These are phyloP conservation scores for Microplitis manilae DNA, from an alignment of 2,888 invertebrate species.

Conservation along the genomic window DNA sequence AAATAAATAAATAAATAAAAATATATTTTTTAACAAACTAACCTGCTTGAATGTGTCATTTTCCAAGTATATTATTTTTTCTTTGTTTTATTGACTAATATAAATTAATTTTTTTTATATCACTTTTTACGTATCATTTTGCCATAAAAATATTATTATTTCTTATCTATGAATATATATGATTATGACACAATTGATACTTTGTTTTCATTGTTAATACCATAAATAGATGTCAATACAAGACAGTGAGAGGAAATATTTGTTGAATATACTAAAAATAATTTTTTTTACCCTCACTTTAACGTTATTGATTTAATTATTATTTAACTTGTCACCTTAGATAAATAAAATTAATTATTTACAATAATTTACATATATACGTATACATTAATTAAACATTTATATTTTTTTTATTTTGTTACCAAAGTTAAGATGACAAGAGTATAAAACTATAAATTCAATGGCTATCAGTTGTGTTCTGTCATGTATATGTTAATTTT, in stretches of 20 bases:
- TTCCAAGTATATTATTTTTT: neutral
- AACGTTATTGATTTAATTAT: neutral
- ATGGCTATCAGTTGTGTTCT: neutral
- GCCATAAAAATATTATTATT: neutral
- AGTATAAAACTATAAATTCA: neutral
- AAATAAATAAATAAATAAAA: neutral
- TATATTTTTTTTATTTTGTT: neutral
- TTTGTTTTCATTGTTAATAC: neutral
- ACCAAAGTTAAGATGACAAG: neutral
- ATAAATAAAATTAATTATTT: too few species aligned
- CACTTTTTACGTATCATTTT: neutral
- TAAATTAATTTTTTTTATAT: neutral
- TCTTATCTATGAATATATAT: neutral
- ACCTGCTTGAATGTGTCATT: slow-evolving; percentile 9
- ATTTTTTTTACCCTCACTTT: neutral
- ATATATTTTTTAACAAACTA: neutral
- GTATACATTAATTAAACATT: too few species aligned
- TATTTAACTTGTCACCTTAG: neutral
- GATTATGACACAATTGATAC: slow-evolving; percentile 1
- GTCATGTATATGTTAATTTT: neutral
- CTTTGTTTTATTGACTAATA: too few species aligned
- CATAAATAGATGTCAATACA: neutral
- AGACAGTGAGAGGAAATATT: neutral
- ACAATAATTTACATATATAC: too few species aligned
- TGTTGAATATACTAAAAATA: neutral